A percentile compares a stretch with the other conserved stretches of the same genome.
Conservation (phyloP, 2,113 vertebrate species). For the Hucho hucho region DNA sequence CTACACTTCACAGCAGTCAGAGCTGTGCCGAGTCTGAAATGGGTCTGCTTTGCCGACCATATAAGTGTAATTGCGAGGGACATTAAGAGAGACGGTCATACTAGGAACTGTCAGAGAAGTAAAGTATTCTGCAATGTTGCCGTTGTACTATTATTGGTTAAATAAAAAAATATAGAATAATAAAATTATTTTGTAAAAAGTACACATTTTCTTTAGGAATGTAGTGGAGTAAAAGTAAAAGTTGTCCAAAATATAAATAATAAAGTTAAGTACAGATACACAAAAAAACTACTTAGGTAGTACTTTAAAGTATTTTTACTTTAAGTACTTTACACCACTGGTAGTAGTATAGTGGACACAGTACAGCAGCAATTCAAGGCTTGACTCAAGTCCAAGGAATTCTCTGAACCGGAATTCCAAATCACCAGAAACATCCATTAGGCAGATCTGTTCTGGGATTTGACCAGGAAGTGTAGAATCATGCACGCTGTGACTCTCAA, state of each 20-base stretch:
- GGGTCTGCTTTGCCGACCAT: conserved; percentile 4
- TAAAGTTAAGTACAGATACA: no score
- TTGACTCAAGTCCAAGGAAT: neutral
- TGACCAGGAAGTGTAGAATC: neutral
- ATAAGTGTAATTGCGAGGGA: conserved; percentile 20
- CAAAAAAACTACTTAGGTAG: no score
- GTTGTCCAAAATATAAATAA: no score
- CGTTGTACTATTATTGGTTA: neutral
- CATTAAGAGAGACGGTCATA: conserved; percentile 25
- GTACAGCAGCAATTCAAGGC: neutral
- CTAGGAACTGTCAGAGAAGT: conserved; percentile 21
- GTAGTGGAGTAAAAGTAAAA: no score
- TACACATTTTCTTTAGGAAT: no score
- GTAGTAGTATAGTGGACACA: neutral
- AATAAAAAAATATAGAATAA: no score
- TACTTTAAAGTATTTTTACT: no score
- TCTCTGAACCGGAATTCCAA: neutral
- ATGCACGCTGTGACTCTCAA: no score
- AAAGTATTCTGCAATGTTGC: neutral
- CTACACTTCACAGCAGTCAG: neutral
- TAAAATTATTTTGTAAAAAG: no score
- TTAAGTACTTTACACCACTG: neutral
- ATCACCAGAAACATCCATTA: neutral
- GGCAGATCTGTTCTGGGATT: no score
- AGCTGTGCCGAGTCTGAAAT: neutral